Base-by-base conservation (phyloP, 2,888 invertebrate genomes). In the Globia sparganii region DNA sequence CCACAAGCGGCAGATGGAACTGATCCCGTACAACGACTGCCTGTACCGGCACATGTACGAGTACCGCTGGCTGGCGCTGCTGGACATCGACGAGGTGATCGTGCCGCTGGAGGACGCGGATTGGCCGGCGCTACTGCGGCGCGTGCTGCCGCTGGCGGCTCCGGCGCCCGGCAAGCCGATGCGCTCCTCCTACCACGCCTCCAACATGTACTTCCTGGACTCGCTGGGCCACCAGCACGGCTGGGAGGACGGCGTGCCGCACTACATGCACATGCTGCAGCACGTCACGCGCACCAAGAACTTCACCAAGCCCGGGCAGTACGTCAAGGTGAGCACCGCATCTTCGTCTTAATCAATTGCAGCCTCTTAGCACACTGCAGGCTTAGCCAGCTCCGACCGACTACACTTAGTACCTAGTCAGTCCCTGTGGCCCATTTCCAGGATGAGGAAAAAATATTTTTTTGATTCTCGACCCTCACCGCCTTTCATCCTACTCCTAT, bases 11-110 rank as follows among this genome's bases (percentile, higher is more conserved):
- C 98, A 99, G 94, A 99, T 99, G 96, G 99, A 99, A 95, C 97
- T 99, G 80, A 98, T 99, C 89, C 99, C 99, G 21, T 99, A 99
- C 97, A 99, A 99, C 94, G 99, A 99, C 94, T 99, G 99, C 92
- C 97, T 99, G 74, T 99, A 99, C 96, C 98, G 98, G 93, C 98
- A 99, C 93, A 97, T 99, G 97, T 98, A 99, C 93, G 97, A 98
- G 85, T 99, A 99, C 94, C 97, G 98, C 84, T 99, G 98, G 95
- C 98, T 99, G 74, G 98, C 98, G n/a, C 96, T 99, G 78, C 97
- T 99, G 72, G 99, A 99, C 93, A 98, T 99, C 85, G 99, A 99
- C 95, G 99, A 99, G 95, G 98, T 99, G 75, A 99, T 99, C 88
- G 99, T 99, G 97, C 99, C 99, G 13, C 96, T 98, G 87, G 97